Evolutionary conservation across 2,113 vertebrate species (phyloP), one percentile per base, ranked within the genome.

Genomic region (Axis porcinus): DNA sequence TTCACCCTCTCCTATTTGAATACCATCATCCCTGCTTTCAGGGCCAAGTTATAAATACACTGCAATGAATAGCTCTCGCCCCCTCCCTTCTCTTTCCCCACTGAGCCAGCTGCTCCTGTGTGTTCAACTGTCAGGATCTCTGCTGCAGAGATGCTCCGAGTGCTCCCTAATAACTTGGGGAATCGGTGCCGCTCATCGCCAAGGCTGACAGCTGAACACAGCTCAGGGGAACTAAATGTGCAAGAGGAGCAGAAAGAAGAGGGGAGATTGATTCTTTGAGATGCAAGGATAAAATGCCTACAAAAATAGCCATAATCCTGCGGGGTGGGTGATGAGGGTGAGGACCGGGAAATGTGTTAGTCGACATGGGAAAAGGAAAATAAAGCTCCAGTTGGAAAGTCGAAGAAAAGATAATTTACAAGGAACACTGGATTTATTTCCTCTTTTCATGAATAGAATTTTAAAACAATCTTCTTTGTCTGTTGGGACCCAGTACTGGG

Each of bases 41-140:
- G 92, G 90, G 93, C 87, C 81, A 97, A 96, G 82, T 97, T 98
- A 91, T 91, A 97, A 98, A 94, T 97, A 93, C 96, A 94, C 95
- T 9, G 89, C 91, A 79, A 64, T 95, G 92, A 97, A 55, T 7
- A 96, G 93, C 81, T 96, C 70, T 60, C 43, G 3, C 16, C 1
- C 84, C 97, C 23, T 11, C 9, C 91, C 74, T 58, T 47, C 12
- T 47, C 96, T 96, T 90, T 91, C 57, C 40, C 47, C 97, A 97
- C 95, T 47, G 62, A 97, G 90, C 94, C 70, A 82, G 67, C 91
- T 93, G 85, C 92, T 84, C 54, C 45, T 90, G 60, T 43, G 97
- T 94, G 97, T 97, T 94, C 96, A 97, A 36, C 97, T 98, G 95
- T 98, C 98, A 95, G 76, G 11, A 96, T 40, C 82, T 85, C 30